phyloP scores from a whole-genome alignment of 2,113 vertebrate genomes.

The Thunnus thynnus region DNA sequence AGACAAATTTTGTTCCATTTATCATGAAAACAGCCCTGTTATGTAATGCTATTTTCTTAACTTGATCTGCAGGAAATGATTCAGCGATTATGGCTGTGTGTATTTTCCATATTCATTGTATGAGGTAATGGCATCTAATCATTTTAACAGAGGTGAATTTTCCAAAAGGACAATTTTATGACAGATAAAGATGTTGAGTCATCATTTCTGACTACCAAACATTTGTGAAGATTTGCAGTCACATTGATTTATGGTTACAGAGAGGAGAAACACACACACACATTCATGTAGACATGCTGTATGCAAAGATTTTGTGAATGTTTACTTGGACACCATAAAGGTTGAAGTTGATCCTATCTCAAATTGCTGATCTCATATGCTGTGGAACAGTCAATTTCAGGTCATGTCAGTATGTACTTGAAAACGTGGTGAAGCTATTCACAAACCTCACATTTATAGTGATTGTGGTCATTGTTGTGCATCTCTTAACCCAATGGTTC shows the following conservation, averaged over 20 bases:
- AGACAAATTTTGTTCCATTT: not conserved
- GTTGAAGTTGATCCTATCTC: conserved; percentile 6
- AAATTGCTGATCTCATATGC: conserved; percentile 41
- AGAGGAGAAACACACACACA: not conserved
- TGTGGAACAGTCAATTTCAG: conserved; percentile 4
- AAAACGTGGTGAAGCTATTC: not conserved
- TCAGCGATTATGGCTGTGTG: conserved; percentile 13
- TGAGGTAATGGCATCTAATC: conserved; percentile 3
- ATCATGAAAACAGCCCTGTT: conserved; percentile 7
- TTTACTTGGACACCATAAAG: not conserved
- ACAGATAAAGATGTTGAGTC: conserved; percentile 26
- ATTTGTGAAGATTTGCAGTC: conserved; percentile 30
- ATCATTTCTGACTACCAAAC: conserved; percentile 31
- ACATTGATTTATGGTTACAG: conserved; percentile 21
- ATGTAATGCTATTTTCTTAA: conserved; percentile 30
- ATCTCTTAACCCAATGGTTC: not conserved
- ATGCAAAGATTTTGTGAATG: no score
- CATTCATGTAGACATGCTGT: no score
- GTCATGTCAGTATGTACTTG: conserved; percentile 9
- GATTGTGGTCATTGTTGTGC: not conserved
- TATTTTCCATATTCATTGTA: conserved; percentile 39
- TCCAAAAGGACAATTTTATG: conserved; percentile 20
- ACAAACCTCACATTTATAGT: not conserved
- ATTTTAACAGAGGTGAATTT: conserved; percentile 14
- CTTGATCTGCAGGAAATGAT: conserved; percentile 11